Percentiles rank a stretch among this genome's conserved stretches.
Evolutionary conservation across 2,113 vertebrate genomes (phyloP).

Genomic region (Megaleporinus macrocephalus): DNA sequence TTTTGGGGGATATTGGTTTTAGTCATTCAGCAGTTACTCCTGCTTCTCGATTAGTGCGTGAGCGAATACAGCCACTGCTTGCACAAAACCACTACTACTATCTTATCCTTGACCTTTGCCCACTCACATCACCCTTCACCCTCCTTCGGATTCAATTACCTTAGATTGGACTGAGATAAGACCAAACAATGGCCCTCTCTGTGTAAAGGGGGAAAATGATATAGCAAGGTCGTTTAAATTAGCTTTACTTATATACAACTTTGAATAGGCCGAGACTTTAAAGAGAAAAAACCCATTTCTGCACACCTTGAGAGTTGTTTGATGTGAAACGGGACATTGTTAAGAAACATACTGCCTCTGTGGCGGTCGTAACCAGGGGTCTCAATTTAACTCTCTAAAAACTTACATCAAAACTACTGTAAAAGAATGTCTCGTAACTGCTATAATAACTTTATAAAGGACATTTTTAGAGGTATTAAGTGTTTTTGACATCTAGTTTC

Average conservation of each 20-base stretch:
- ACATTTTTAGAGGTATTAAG: no score
- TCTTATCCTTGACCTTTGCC: conserved; percentile 21
- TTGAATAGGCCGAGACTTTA: background rate
- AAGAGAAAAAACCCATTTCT: no score
- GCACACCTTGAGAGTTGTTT: no score
- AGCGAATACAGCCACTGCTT: background rate
- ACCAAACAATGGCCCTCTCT: background rate
- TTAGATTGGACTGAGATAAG: conserved; percentile 22
- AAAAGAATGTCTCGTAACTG: no score
- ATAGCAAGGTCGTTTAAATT: background rate
- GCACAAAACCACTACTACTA: background rate
- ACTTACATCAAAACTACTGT: no score
- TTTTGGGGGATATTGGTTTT: no score
- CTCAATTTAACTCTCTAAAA: no score
- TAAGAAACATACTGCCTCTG: no score
- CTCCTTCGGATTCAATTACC: conserved; percentile 8
- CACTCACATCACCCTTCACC: background rate
- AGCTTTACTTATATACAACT: background rate
- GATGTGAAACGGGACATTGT: no score
- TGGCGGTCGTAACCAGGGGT: no score
- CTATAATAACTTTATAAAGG: no score
- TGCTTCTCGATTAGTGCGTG: background rate
- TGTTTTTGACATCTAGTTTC: no score
- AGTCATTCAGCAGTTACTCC: background rate
- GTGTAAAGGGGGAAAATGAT: background rate